phyloP scores from a whole-genome alignment of 64 coral and sea anemone species.

The Montipora capricornis region DNA sequence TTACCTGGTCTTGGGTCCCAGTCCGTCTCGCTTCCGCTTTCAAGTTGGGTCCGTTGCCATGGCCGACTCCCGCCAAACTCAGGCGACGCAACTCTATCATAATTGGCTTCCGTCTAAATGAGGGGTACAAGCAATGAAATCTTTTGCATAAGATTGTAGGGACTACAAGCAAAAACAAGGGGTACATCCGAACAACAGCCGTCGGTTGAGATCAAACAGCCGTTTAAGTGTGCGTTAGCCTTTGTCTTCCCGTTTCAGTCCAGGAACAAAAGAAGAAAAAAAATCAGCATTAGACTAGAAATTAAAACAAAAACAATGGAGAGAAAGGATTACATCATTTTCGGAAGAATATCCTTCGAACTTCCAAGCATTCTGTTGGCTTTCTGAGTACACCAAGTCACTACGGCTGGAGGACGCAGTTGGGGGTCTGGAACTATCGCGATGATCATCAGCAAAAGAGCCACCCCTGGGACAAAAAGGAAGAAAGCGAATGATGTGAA shows the following conservation, averaged over 20 bases:
- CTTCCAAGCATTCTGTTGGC: constrained; percentile 33
- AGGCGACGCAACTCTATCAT: constrained; percentile 40
- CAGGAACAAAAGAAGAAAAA: too few relatives aligned
- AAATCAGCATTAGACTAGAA: not conserved
- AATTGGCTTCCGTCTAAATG: constrained; percentile 72
- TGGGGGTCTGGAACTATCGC: constrained; percentile 76
- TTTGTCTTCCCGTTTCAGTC: too few relatives aligned
- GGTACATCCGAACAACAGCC: too few relatives aligned
- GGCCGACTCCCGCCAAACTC: constrained; percentile 42
- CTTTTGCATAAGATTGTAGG: not conserved
- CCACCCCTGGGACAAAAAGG: constrained; percentile 39
- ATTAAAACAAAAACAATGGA: not conserved
- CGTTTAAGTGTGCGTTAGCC: too few relatives aligned
- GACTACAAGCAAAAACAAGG: too few relatives aligned
- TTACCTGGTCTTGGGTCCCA: constrained; percentile 15
- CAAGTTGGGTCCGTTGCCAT: constrained; percentile 40
- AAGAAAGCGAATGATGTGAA: not conserved
- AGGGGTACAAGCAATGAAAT: not conserved
- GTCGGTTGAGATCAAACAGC: too few relatives aligned
- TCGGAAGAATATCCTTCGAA: constrained; percentile 78
- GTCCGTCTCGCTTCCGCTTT: constrained; percentile 70
- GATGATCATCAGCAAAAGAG: constrained; percentile 52
- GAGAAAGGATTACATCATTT: constrained; percentile 47
- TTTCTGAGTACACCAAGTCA: constrained; percentile 50
- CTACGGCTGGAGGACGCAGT: constrained; percentile 66